Evolutionary conservation across 2,113 vertebrate species (phyloP), one percentile per base, ranked within the genome.

Genomic region (Centropristis striata): DNA sequence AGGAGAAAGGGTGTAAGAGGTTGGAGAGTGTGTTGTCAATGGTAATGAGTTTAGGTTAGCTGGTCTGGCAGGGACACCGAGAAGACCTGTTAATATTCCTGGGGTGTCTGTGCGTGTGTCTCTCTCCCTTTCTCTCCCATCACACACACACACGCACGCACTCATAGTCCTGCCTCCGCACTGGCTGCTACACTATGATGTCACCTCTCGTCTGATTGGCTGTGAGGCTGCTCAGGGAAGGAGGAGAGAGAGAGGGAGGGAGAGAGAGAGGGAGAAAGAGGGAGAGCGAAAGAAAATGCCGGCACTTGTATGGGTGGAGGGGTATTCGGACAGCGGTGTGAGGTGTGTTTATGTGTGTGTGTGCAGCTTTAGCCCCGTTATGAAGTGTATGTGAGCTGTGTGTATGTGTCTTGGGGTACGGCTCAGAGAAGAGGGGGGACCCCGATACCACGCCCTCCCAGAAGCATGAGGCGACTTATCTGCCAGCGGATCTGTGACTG

Each of bases 401-500:
- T 84, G 59, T 57, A 70, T 86, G 84, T 90, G 94, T 84, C 91
- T 92, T 90, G 93, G 86, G 90, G 84, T 88, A 76, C 85, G 14
- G 63, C 41, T 86, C 39, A 71, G 47, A 86, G 82, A 81, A 94
- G 90, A 95, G 94, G 94, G 81, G 85, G 63, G 32, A 74, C 84
- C 87, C 70, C 25, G 16, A 73, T 32, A 88, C 88, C 91, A 87
- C 92, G 71, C 90, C 87, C 90, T 90, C 90, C 92, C 89, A 94
- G 95, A 97, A 97, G 96, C 95, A 99, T 99, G 98, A 98, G 97
- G 94, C 96, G 97, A 65, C 96, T 99, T 93, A 98, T 99, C 95
- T 99, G 98, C 96, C 96, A 99, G 94, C 96, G 96, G 93, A 99
- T 99, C 95, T 98, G 98, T 95, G 98, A 98, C 96, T 97, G 98